Base-by-base conservation (phyloP, 2,888 invertebrate genomes). In the Lathronympha strigana region DNA sequence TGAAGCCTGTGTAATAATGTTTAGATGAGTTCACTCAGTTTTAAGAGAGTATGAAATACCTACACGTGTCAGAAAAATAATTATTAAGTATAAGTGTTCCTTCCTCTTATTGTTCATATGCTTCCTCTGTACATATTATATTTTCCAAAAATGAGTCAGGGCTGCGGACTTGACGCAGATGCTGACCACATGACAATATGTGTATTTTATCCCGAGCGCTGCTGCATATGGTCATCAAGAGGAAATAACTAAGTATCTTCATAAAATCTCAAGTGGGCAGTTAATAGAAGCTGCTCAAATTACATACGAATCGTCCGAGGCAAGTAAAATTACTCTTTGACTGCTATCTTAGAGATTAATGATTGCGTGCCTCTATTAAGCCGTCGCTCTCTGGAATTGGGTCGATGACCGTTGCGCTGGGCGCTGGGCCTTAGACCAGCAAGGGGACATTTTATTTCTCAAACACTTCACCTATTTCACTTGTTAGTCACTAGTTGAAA, bases 291-390 rank as follows among this genome's bases (percentile, higher is more conserved):
- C 45, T 15, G 53, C 25, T 64, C 43, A 60, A 47, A 53, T 64
- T 47, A 64, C 64, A 58, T 36, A 43, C 43, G 50, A 40, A 64
- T 53, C 60, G 15, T 58, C 36, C 60, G 60, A 53, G 51, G 45
- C 64, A 45, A 64, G 60, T 64, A 45, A 53, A 64, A 60, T 60
- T 60, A 64, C 61, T 57, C 62, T 68, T 71, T 66, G 66, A 71
- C 67, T 63, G 68, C 71, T 75, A 73, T 80, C 76, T 78, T 69
- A 70, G 66, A 76, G 76, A 77, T 79, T 76, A 77, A 77, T 76
- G 74, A 76, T 70, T 73, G 73, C 70, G 73, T 73, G 77, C 54
- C 60, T 69, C 74, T 75, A 76, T 77, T 80, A 76, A 78, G 79
- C 77, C 63, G 54, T 73, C 76, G 73, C 73, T 73, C 72, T 77